Percentiles rank a stretch among this genome's conserved stretches.
Conservation (phyloP, 2,888 invertebrate species). For the Scaptomyza caliginosa region DNA sequence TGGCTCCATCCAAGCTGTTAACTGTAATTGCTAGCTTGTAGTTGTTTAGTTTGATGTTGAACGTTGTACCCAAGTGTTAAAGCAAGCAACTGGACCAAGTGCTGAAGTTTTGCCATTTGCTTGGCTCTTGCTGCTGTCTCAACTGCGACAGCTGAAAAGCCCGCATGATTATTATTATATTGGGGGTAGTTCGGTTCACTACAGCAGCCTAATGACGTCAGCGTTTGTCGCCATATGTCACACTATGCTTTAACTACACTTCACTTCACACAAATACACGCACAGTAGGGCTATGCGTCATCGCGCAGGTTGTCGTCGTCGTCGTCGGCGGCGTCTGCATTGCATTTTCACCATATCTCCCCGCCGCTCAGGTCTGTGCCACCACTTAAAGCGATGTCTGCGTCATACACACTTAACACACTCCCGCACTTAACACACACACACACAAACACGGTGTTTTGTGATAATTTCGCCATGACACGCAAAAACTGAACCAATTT, state of each 20-base stretch:
- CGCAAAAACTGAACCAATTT: conserved; percentile 63
- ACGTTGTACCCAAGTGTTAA: conserved; percentile 38
- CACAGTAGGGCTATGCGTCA: conserved; percentile 63
- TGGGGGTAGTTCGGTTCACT: conserved; percentile 66
- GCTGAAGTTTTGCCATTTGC: conserved; percentile 35
- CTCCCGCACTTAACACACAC: conserved; percentile 16
- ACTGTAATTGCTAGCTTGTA: conserved; percentile 51
- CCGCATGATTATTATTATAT: conserved; percentile 18
- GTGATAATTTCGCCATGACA: conserved; percentile 75
- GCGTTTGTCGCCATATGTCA: conserved; percentile 72
- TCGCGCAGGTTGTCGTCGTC: conserved; percentile 57
- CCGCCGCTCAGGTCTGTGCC: neutral
- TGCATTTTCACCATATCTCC: conserved; percentile 68
- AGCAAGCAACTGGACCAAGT: conserved; percentile 39
- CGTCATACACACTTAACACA: conserved; percentile 35
- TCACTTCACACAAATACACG: conserved; percentile 8
- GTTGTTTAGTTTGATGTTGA: conserved; percentile 2
- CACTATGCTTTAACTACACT: conserved; percentile 32
- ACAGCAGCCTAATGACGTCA: conserved; percentile 62
- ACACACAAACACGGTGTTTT: conserved; percentile 1
- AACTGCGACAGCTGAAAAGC: conserved; percentile 9
- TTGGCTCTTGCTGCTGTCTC: neutral
- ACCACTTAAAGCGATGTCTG: conserved; percentile 34
- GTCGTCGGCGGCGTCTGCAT: conserved; percentile 36
- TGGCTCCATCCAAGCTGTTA: conserved; percentile 22